phyloP scores from a whole-genome alignment of 1,140 invertebrate species.

The Drosophila santomea region DNA sequence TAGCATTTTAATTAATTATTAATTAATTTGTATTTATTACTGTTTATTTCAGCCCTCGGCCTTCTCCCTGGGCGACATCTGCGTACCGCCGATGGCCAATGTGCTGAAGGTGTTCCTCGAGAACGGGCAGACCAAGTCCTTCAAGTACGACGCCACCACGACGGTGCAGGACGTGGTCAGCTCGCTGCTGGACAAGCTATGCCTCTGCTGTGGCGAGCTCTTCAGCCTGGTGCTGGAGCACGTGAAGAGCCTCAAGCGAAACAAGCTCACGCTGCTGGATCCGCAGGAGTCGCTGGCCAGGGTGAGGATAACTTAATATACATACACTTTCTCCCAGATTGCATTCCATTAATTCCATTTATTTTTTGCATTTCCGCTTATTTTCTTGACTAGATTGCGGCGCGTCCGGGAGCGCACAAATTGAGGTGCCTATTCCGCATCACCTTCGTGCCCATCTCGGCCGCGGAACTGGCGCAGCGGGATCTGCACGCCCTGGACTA shows the following conservation, averaged over 20 bases:
- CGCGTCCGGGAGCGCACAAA: conserved; percentile 94
- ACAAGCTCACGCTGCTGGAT: conserved; percentile 93
- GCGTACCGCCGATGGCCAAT: conserved; percentile 95
- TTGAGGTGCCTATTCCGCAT: conserved; percentile 94
- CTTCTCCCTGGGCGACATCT: conserved; percentile 91
- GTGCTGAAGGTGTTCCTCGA: conserved; percentile 97
- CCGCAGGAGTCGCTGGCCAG: conserved; percentile 93
- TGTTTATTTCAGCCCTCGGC: conserved; percentile 88
- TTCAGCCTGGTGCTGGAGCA: conserved; percentile 96
- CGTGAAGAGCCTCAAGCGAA: conserved; percentile 93
- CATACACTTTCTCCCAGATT: not conserved
- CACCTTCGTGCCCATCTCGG: conserved; percentile 94
- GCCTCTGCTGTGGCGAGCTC: conserved; percentile 91
- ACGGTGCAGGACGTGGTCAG: conserved; percentile 93
- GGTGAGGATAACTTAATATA: conserved; percentile 86
- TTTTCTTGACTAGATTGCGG: conserved; percentile 89
- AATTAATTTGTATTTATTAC: no score
- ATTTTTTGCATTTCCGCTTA: not conserved
- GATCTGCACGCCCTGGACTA: conserved; percentile 95
- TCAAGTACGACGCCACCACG: conserved; percentile 96
- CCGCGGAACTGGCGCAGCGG: conserved; percentile 91
- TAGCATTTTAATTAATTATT: no score
- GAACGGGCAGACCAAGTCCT: conserved; percentile 98
- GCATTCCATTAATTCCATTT: not conserved
- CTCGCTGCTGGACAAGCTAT: conserved; percentile 94